phyloP scores from a whole-genome alignment of 2,797 vertebrate species.

The Cryptoprocta ferox region DNA sequence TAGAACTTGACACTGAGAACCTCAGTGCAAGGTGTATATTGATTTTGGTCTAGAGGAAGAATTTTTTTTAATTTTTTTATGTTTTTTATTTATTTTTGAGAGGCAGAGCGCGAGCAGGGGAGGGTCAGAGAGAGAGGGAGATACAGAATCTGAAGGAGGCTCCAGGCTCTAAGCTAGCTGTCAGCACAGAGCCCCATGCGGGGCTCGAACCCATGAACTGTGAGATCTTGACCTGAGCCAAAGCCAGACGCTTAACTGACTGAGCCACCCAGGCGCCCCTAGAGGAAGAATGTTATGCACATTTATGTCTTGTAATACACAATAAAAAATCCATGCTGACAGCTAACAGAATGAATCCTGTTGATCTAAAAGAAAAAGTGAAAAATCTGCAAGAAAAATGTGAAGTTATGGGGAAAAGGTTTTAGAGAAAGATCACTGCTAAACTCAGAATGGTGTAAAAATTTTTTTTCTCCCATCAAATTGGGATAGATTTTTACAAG shows the following conservation, averaged over 20 bases:
- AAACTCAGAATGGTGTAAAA: background rate
- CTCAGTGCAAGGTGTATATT: background rate
- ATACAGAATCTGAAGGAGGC: too few relatives aligned
- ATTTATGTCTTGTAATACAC: background rate
- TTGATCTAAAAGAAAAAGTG: background rate
- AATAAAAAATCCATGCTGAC: background rate
- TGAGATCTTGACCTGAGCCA: too few relatives aligned
- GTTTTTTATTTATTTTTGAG: too few relatives aligned
- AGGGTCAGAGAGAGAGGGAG: too few relatives aligned
- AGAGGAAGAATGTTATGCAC: background rate
- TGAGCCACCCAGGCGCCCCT: too few relatives aligned
- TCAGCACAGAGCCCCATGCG: too few relatives aligned
- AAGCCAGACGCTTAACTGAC: too few relatives aligned
- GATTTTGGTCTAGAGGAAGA: constrained; percentile 27
- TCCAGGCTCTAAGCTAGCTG: too few relatives aligned
- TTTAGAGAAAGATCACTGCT: background rate
- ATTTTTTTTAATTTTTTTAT: too few relatives aligned
- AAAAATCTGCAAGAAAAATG: background rate
- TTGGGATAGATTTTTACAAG: background rate
- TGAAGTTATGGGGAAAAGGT: background rate
- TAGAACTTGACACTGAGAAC: background rate
- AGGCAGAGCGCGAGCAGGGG: too few relatives aligned
- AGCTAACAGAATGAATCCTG: background rate
- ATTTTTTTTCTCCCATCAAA: background rate
- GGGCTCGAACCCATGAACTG: too few relatives aligned